Percentiles rank a stretch among this genome's conserved stretches.
phyloP scores from a whole-genome alignment of 2,888 invertebrate species.

The Heliconius erato region DNA sequence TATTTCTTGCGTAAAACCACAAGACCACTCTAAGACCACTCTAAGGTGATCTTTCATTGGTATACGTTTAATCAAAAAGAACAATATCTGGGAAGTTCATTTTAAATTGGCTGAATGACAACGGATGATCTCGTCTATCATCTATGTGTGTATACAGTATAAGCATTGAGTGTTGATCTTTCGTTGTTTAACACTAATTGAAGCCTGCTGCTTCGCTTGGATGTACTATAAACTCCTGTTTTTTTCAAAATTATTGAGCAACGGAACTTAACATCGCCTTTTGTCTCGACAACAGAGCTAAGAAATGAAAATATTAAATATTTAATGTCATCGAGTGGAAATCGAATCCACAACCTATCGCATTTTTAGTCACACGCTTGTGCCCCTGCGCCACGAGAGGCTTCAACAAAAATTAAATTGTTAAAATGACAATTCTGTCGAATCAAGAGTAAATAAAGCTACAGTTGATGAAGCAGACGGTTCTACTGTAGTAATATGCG shows the following conservation, averaged over 20 bases:
- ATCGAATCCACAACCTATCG: no score
- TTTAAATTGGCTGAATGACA: conserved; percentile 21
- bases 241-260: no score
- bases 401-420: no score
- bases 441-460: background rate
- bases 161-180: background rate
- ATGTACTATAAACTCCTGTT: no score
- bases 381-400: no score
- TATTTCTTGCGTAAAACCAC: conserved; percentile 24
- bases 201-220: no score
- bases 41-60: conserved; percentile 20
- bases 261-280: no score
- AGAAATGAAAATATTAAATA: no score
- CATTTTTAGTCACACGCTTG: no score
- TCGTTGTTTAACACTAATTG: background rate
- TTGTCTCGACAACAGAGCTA: no score
- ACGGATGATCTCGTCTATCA: conserved; percentile 20
- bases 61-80: background rate
- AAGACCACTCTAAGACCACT: conserved; percentile 10
- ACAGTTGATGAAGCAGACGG: background rate
- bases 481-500: background rate
- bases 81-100: conserved; percentile 23
- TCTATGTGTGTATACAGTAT: background rate
- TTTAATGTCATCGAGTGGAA: no score
- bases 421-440: no score